Evolutionary conservation across 2,888 invertebrate genomes (phyloP).

Genomic region (Heliconius ethilla): DNA sequence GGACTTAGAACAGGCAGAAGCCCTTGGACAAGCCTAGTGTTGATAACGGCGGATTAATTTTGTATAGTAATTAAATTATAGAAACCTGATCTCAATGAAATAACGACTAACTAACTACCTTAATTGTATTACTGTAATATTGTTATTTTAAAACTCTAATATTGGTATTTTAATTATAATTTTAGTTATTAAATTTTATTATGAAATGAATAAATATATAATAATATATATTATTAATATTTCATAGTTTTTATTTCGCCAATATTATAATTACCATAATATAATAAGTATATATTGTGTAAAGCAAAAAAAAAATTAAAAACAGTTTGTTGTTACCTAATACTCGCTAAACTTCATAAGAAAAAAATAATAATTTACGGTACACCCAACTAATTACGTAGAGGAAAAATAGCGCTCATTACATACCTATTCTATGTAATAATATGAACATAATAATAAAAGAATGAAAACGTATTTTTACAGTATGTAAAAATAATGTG

Average conservation of each 20-base stretch:
- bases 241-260: too few species aligned
- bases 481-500: background rate
- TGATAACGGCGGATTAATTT: conserved; percentile 35
- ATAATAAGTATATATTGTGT: background rate
- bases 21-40: conserved; percentile 32
- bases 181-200: too few species aligned
- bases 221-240: too few species aligned
- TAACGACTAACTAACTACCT: conserved; percentile 4
- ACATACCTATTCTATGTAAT: too few species aligned
- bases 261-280: background rate
- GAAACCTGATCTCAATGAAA: conserved; percentile 27
- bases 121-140: background rate
- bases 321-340: background rate
- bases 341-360: too few species aligned
- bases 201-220: too few species aligned
- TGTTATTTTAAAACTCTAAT: background rate
- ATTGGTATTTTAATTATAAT: too few species aligned
- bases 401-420: too few species aligned
- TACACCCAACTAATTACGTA: too few species aligned
- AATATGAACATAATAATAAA: too few species aligned
- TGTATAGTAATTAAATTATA: conserved; percentile 36
- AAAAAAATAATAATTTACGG: too few species aligned
- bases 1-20: conserved; percentile 24
- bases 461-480: too few species aligned
- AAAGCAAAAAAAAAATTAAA: background rate